These are phyloP conservation scores for Zosterops borbonicus DNA, from an alignment of 2,113 vertebrate species.

Conservation along the genomic window DNA sequence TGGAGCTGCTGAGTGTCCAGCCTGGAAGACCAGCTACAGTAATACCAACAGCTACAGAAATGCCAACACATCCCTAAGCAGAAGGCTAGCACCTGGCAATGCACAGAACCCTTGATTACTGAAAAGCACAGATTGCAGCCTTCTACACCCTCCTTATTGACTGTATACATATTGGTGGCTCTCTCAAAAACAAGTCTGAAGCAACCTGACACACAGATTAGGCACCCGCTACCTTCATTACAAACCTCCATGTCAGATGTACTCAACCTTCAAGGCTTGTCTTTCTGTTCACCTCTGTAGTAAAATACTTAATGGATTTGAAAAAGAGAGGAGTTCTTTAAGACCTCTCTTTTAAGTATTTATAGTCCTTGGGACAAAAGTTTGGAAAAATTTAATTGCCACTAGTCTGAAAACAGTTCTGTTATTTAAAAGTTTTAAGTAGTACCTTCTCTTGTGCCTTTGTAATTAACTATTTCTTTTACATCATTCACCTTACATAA, in stretches of 20 bases:
- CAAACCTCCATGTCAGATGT: neutral
- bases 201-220: neutral
- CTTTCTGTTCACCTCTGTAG: neutral
- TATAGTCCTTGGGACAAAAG: neutral
- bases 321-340: neutral
- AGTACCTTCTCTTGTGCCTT: neutral
- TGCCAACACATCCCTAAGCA: neutral
- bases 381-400: neutral
- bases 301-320: neutral
- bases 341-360: neutral
- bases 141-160: fast-evolving
- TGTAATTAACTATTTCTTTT: neutral
- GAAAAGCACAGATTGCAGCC: neutral
- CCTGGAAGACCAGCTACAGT: neutral
- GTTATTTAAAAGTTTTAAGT: neutral
- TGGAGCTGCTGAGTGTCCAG: neutral
- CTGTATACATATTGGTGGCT: neutral
- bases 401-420: neutral
- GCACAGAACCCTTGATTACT: neutral
- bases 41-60: neutral
- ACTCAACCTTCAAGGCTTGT: neutral
- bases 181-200: neutral
- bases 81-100: neutral
- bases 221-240: neutral
- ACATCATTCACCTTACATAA: neutral